A percentile compares a stretch with the other conserved stretches of the same genome.
phyloP scores from a whole-genome alignment of 2,113 vertebrate genomes.

The Felis chaus region DNA sequence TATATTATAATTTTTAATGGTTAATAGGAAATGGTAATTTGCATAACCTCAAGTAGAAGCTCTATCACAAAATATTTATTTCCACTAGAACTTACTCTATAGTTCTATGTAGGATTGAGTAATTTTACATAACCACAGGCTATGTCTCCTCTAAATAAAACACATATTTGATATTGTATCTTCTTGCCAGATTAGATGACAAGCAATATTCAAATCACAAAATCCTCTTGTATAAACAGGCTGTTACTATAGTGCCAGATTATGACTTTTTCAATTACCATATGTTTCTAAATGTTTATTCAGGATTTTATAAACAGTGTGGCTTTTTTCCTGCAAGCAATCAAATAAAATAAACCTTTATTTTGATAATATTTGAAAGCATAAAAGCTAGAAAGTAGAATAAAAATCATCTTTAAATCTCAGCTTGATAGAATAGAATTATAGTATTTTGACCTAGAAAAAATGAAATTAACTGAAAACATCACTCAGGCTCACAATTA shows the following conservation, averaged over 20 bases:
- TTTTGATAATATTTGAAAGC: constrained; percentile 58
- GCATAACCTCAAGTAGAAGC: background rate
- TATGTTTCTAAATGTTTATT: constrained; percentile 68
- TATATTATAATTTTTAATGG: background rate
- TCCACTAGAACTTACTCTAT: background rate
- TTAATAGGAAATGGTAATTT: background rate
- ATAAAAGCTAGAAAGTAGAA: background rate
- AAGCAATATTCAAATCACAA: constrained; percentile 61
- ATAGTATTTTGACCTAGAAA: constrained; percentile 5
- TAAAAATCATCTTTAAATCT: constrained; percentile 40
- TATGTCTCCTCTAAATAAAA: constrained; percentile 46
- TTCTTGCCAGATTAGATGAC: constrained; percentile 59
- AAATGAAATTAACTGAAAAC: constrained; percentile 12
- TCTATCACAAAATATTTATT: constrained; percentile 39
- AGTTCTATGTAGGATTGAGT: background rate
- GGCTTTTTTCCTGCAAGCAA: constrained; percentile 4
- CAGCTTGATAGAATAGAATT: constrained; percentile 31
- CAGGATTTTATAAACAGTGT: constrained; percentile 47
- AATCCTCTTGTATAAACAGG: constrained; percentile 34
- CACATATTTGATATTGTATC: constrained; percentile 5
- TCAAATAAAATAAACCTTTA: constrained; percentile 58
- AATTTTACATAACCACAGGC: constrained; percentile 32
- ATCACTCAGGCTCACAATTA: background rate
- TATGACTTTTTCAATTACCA: constrained; percentile 65
- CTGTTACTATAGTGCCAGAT: constrained; percentile 38